These are phyloP conservation scores for Mobula hypostoma DNA, from an alignment of 2,113 vertebrate species.

Conservation along the genomic window DNA sequence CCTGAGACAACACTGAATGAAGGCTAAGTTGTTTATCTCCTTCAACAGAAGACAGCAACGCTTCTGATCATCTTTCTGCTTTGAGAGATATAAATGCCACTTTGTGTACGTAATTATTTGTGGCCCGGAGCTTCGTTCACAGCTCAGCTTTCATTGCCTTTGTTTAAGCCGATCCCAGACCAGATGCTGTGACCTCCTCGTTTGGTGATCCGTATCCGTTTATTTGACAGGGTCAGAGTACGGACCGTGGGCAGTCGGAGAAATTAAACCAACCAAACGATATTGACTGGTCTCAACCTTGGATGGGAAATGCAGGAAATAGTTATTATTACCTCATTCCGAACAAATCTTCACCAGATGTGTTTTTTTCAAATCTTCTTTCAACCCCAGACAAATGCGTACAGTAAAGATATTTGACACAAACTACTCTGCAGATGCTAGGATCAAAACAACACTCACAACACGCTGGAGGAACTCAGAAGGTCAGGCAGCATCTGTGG, in stretches of 20 bases:
- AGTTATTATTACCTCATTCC: not conserved
- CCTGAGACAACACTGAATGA: not conserved
- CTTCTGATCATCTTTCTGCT: not conserved
- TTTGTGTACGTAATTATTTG: not conserved
- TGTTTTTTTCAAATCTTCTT: not conserved
- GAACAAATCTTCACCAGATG: not conserved
- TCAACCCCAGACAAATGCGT: too few species aligned
- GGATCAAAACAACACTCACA: too few species aligned
- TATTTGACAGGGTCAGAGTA: not conserved
- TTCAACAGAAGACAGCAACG: not conserved
- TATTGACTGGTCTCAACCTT: not conserved
- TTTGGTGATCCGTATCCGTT: not conserved
- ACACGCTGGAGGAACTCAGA: too few species aligned
- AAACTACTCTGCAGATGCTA: too few species aligned
- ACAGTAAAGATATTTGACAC: too few species aligned
- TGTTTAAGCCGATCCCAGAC: not conserved
- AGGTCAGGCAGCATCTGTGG: too few species aligned
- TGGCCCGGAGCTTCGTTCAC: not conserved
- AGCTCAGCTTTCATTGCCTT: not conserved
- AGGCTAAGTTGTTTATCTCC: not conserved
- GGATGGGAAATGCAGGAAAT: not conserved
- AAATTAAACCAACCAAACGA: not conserved
- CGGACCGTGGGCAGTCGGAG: not conserved
- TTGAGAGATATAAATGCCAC: not conserved
- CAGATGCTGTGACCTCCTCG: not conserved